phyloP scores from a whole-genome alignment of 1,140 invertebrate species.

The Brachionus rubens region DNA sequence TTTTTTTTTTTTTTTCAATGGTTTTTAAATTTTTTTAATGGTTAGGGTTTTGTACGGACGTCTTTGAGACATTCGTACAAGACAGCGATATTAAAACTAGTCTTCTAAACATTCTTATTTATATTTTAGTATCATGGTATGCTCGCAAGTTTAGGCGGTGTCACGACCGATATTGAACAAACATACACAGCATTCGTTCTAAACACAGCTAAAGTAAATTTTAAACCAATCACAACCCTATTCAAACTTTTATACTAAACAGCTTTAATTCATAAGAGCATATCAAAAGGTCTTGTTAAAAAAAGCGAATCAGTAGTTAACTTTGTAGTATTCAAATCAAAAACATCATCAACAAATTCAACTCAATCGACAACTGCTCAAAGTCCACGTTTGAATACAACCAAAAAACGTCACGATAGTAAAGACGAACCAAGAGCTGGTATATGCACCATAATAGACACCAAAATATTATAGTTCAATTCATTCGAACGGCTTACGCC shows the following conservation, averaged over 20 bases:
- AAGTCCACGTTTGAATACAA: background rate
- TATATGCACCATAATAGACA: slow-evolving; percentile 81
- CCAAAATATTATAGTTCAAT: slow-evolving; percentile 35
- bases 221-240: slow-evolving; percentile 40
- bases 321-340: slow-evolving; percentile 37
- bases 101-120: no score
- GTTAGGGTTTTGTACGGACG: no score
- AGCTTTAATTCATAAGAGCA: slow-evolving; percentile 53
- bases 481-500: no score
- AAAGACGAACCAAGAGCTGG: slow-evolving; percentile 68
- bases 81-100: no score
- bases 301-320: slow-evolving; percentile 88
- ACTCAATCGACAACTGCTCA: background rate
- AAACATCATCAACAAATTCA: background rate
- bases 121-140: slow-evolving; percentile 57
- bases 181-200: slow-evolving; percentile 92
- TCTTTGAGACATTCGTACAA: no score
- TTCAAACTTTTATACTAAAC: slow-evolving; percentile 16
- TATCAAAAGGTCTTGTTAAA: slow-evolving; percentile 66
- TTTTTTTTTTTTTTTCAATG: no score
- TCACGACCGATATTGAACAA: slow-evolving; percentile 68
- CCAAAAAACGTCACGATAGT: slow-evolving; percentile 12
- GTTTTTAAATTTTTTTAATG: no score
- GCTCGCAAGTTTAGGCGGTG: slow-evolving; percentile 79
- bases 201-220: slow-evolving; percentile 79